Evolutionary conservation across 2,113 vertebrate genomes (phyloP).

Genomic region (Xyliphius kryptos): DNA sequence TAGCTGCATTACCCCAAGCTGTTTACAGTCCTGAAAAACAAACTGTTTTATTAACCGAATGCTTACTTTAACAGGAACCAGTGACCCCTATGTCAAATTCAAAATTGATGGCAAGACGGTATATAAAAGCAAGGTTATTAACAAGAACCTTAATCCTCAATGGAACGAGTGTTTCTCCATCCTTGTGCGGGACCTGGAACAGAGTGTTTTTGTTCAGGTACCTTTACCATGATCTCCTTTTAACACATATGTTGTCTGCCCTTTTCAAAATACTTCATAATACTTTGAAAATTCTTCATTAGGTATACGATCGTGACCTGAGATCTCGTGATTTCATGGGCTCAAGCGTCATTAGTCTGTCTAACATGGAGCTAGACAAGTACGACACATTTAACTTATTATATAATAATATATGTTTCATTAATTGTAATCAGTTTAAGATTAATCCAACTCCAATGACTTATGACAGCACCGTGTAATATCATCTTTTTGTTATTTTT

Average conservation of each 20-base stretch:
- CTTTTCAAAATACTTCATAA: too few relatives aligned
- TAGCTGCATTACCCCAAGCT: too few relatives aligned
- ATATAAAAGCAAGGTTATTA: constrained; percentile 94
- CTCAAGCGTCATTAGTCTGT: constrained; percentile 65
- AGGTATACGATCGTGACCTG: constrained; percentile 92
- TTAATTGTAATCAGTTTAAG: too few relatives aligned
- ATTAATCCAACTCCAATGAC: too few relatives aligned
- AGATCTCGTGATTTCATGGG: constrained; percentile 94
- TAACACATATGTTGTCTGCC: not conserved
- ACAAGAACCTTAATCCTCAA: constrained; percentile 84
- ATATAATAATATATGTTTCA: too few relatives aligned
- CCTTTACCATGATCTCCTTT: not conserved
- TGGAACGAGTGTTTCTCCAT: constrained; percentile 90
- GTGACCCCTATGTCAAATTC: constrained; percentile 94
- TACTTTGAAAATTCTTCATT: constrained; percentile 2
- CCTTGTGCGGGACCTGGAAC: constrained; percentile 76
- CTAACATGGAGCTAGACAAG: constrained; percentile 80
- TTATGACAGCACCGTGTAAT: too few relatives aligned
- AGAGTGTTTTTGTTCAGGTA: constrained; percentile 80
- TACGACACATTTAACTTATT: constrained; percentile 46
- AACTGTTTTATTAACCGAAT: too few relatives aligned
- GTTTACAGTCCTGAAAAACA: too few relatives aligned
- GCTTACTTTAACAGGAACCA: constrained; percentile 69
- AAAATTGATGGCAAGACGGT: constrained; percentile 88
- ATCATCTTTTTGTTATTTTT: too few relatives aligned